These are phyloP conservation scores for Pomatorhinus ruficollis DNA, from an alignment of 2,113 vertebrate species.

Conservation along the genomic window DNA sequence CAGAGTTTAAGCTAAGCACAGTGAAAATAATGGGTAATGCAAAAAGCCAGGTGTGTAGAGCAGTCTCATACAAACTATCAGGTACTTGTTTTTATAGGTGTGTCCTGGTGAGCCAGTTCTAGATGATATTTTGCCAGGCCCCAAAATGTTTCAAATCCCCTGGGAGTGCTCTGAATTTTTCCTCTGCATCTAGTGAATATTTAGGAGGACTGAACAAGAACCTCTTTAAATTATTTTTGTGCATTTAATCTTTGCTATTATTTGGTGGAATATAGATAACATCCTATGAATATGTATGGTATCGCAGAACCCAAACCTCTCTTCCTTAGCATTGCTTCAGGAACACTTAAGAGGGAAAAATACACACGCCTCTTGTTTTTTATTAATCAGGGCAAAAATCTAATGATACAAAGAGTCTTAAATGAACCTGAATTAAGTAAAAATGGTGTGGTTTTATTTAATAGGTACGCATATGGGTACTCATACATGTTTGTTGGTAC, in stretches of 20 bases:
- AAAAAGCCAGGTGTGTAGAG: background rate
- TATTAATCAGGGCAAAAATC: background rate
- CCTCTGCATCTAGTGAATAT: background rate
- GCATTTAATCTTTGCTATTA: background rate
- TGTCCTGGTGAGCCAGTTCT: background rate
- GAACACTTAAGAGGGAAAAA: background rate
- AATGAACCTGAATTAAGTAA: background rate
- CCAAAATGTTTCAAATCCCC: background rate
- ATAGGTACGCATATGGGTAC: background rate
- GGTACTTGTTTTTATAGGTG: background rate
- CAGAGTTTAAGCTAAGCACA: background rate
- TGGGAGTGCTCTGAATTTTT: background rate
- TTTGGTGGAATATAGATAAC: background rate
- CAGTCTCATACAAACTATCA: background rate
- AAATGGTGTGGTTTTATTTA: rapidly evolving
- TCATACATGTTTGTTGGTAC: background rate
- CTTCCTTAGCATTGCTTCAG: background rate
- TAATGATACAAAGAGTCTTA: background rate
- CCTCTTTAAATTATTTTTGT: background rate
- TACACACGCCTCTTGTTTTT: background rate
- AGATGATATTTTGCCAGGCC: background rate
- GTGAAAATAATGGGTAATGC: background rate
- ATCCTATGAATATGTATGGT: background rate
- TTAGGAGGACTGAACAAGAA: background rate
- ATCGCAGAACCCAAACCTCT: background rate